Percentiles rank a stretch among this genome's conserved stretches.
Conservation (phyloP, 1,140 invertebrate genomes). For the Orchesella cincta region DNA sequence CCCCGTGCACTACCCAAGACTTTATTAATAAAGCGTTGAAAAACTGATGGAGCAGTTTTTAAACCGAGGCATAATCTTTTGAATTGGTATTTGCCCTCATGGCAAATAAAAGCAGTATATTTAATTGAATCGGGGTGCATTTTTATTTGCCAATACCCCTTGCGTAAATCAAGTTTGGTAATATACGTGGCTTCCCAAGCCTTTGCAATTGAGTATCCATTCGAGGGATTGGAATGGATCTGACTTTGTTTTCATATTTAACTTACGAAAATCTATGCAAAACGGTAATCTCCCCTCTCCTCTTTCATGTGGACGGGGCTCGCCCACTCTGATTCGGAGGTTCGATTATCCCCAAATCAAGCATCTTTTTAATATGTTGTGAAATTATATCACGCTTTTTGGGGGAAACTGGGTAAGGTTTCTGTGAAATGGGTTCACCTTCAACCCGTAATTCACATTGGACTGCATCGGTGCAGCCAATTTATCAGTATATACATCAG, state of each 20-base stretch:
- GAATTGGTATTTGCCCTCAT: slow-evolving; percentile 48
- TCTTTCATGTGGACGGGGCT: slow-evolving; percentile 48
- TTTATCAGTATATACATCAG: not conserved
- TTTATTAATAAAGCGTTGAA: slow-evolving; percentile 49
- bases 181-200: slow-evolving; percentile 51
- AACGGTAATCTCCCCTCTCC: slow-evolving; percentile 34
- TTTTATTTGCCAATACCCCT: slow-evolving; percentile 56
- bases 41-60: slow-evolving; percentile 46
- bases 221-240: slow-evolving; percentile 57
- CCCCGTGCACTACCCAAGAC: slow-evolving; percentile 38
- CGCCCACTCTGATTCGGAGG: slow-evolving; percentile 43
- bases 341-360: slow-evolving; percentile 47
- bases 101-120: slow-evolving; percentile 52
- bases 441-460: slow-evolving; percentile 6
- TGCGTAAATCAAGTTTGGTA: slow-evolving; percentile 51
- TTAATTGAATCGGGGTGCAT: slow-evolving; percentile 47
- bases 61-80: slow-evolving; percentile 52
- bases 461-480: not conserved
- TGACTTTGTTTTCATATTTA: slow-evolving; percentile 53
- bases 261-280: slow-evolving; percentile 32
- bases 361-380: slow-evolving; percentile 45
- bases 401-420: slow-evolving; percentile 31
- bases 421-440: slow-evolving; percentile 3
- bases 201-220: slow-evolving; percentile 54
- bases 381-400: slow-evolving; percentile 36